Evolutionary conservation across 2,797 vertebrate genomes (phyloP).

Genomic region (Pseudochirops cupreus): DNA sequence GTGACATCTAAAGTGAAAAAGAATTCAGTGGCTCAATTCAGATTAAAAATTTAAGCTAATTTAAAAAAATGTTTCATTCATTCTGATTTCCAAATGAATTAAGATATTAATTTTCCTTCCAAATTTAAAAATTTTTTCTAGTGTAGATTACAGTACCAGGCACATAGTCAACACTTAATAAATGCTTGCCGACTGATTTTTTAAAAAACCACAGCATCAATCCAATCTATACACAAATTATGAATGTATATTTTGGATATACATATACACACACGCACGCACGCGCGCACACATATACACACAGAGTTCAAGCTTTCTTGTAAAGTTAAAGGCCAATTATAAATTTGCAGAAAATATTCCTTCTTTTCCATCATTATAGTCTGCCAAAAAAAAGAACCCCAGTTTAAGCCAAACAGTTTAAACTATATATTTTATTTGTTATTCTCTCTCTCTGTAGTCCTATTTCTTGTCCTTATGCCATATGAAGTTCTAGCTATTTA

Average conservation of each 20-base stretch:
- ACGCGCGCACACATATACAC: too few species aligned
- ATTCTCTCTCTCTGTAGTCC: slow-evolving; percentile 2
- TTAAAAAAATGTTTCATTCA: neutral
- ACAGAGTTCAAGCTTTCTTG: neutral
- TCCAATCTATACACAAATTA: neutral
- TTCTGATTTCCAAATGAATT: neutral
- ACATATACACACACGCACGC: too few species aligned
- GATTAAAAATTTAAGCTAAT: neutral
- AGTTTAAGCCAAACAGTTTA: slow-evolving; percentile 1
- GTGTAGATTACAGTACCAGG: neutral
- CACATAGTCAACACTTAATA: neutral
- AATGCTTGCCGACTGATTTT: neutral
- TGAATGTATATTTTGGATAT: too few species aligned
- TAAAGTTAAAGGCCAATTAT: neutral
- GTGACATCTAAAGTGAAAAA: neutral
- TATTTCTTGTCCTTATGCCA: slow-evolving; percentile 62
- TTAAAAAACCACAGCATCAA: neutral
- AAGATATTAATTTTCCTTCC: neutral
- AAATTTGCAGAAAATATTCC: neutral
- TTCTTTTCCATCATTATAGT: neutral
- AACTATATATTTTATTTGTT: slow-evolving; percentile 64
- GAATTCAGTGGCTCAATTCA: neutral
- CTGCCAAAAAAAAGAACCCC: neutral
- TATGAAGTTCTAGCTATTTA: slow-evolving; percentile 68
- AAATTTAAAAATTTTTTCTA: neutral